Percentiles rank a stretch among this genome's conserved stretches.
Evolutionary conservation across 2,113 vertebrate species (phyloP).

Genomic region (Aphyosemion australe): DNA sequence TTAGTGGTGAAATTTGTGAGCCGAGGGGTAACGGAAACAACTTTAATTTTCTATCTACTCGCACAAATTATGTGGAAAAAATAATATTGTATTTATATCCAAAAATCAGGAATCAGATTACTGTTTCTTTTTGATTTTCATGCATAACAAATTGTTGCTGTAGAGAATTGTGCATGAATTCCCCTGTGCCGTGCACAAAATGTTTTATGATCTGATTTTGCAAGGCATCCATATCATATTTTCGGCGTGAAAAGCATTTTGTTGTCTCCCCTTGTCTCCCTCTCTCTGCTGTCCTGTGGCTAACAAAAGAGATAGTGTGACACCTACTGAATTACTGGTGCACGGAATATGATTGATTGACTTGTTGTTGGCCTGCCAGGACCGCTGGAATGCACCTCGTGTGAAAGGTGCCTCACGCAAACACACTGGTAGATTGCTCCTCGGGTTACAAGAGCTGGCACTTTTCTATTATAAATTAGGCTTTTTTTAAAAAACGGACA

Average conservation of each 20-base stretch:
- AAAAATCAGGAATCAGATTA: conserved; percentile 4
- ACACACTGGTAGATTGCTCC: conserved; percentile 58
- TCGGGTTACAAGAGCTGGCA: conserved; percentile 63
- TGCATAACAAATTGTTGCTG: conserved; percentile 7
- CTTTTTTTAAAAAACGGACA: conserved; percentile 11
- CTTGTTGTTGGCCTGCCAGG: conserved; percentile 63
- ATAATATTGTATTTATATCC: not conserved
- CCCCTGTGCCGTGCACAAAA: conserved; percentile 4
- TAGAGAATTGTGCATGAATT: not conserved
- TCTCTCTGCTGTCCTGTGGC: conserved; percentile 31
- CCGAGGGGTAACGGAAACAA: not conserved
- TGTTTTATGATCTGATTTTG: conserved; percentile 8
- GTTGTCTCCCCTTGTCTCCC: conserved; percentile 27
- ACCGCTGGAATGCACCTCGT: conserved; percentile 64
- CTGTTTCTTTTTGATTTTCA: not conserved
- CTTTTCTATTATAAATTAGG: conserved; percentile 54
- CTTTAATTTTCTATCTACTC: not conserved
- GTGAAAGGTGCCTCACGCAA: conserved; percentile 65
- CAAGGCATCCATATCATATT: conserved; percentile 1
- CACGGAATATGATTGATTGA: conserved; percentile 65
- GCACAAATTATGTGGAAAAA: not conserved
- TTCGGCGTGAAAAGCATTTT: conserved; percentile 27
- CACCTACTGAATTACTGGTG: conserved; percentile 59
- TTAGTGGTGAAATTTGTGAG: conserved; percentile 3
- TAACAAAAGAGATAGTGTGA: conserved; percentile 68